Evolutionary conservation across 1,140 invertebrate genomes (phyloP), one percentile per base, ranked within the genome.

Genomic region (Anastatus disparis): DNA sequence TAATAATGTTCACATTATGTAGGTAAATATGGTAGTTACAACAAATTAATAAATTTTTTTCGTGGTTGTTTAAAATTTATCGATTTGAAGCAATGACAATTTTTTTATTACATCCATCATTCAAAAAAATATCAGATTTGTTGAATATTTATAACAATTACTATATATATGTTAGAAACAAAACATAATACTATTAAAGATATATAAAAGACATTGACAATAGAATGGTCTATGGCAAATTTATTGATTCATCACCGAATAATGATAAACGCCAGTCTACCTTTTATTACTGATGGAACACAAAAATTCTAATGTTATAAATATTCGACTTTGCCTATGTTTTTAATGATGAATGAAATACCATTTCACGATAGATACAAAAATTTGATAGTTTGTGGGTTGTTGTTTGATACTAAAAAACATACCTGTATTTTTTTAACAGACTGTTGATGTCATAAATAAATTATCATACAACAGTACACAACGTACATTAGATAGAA

Each of bases 51-150:
- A n/a, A 12, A 10, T 56, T 24, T 7, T 27, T 2, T n/a, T 13
- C 2, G 4, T 56, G 53, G 9, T 6, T 2, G 3, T 3, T 15
- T 56, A 2, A 15, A 56, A 8, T 29, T 56, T 12, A 31, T 12
- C 6, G 3, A 31, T 29, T n/a, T 9, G 3, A 12, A 31, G 24
- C 6, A 42, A 55, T 53, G n/a, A 24, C 17, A 52, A 12, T 66
- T 66, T 66, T 55, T 66, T 66, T 40, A 38, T 55, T 10, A 13
- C n/a, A n/a, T n/a, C n/a, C n/a, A n/a, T n/a, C n/a, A n/a, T n/a
- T n/a, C n/a, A n/a, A n/a, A n/a, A n/a, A n/a, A n/a, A n/a, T 53
- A 17, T 50, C 38, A 24, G 24, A 66, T 66, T 24, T 26, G 24
- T 10, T 26, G 15, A 46, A 24, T 3, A 44, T 4, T 22, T 17